Base-by-base conservation (phyloP, 2,888 invertebrate species). In the Conus canariensis region DNA sequence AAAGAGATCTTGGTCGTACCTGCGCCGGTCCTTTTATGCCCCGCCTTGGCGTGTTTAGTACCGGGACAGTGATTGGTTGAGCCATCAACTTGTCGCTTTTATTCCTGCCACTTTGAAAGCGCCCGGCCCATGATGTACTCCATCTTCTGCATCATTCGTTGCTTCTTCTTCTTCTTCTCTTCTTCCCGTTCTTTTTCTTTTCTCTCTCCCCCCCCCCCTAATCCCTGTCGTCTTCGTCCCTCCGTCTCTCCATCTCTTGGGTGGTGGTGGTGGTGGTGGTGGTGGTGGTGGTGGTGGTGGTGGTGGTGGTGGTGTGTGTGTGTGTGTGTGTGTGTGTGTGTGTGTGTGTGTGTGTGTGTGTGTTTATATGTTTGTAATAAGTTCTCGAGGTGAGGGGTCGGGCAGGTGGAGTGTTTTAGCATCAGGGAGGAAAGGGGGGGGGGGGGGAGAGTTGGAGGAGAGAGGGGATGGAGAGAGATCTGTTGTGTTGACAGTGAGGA, bases 41-140 rank as follows among this genome's bases (percentile, higher is more conserved):
- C 16, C 83, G 5, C 70, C 70, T 70, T 70, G 70, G 16, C 70
- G 70, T 16, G 22, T 70, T 70, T 70, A 70, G 70, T 70, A 70
- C 19, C 70, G 22, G 70, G 70, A 70, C 70, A 22, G 70, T 70
- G 70, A 70, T 70, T 70, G 70, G 70, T 70, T 70, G 70, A 16
- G 22, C 70, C 70, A 70, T 70, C 70, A 70, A 70, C 16, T 70
- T 70, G 70, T 70, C 70, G 70, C 70, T 70, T 70, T 70, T 70
- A 70, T 70, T 70, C 70, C 70, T 70, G 70, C 70, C 70, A 70
- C 64, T 64, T 10, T 10, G 64, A 16, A 64, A 64, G 16, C 12
- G 64, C 5, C 64, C 7, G 64, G 64, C 64, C 64, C 10, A 16
- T 64, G 64, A 64, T 64, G 64, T 64, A 64, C 64, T 64, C 64